Percentiles rank a stretch among this genome's conserved stretches.
These are phyloP conservation scores for Dicaeum eximium DNA, from an alignment of 2,113 vertebrate genomes.

Conservation along the genomic window DNA sequence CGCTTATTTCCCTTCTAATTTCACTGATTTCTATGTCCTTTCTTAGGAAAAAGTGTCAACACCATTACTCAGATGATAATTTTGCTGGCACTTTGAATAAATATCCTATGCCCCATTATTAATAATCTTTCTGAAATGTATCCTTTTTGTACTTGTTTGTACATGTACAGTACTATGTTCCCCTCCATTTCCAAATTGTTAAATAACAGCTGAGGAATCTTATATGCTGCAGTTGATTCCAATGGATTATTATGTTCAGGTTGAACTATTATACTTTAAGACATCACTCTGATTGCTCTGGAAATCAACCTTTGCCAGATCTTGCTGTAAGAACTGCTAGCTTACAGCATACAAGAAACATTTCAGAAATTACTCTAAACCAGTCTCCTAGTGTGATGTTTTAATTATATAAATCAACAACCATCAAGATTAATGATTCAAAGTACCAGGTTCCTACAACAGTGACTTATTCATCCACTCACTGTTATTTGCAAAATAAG, in stretches of 20 bases:
- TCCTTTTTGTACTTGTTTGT: not conserved
- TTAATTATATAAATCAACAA: not conserved
- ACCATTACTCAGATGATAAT: not conserved
- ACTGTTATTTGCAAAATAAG: not conserved
- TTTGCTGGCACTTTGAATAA: not conserved
- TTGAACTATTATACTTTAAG: not conserved
- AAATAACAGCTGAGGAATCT: not conserved
- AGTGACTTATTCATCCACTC: not conserved
- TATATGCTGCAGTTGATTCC: not conserved
- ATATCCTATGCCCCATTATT: not conserved
- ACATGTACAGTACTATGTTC: not conserved
- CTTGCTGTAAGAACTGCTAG: not conserved
- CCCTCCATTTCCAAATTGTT: not conserved
- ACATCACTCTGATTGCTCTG: not conserved
- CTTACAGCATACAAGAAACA: not conserved
- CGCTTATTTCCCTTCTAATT: not conserved
- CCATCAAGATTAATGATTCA: not conserved
- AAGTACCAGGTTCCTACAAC: not conserved
- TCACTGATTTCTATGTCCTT: not conserved
- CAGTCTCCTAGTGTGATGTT: not conserved
- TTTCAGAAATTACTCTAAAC: not conserved
- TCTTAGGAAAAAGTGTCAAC: not conserved
- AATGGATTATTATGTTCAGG: not conserved
- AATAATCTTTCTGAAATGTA: not conserved
- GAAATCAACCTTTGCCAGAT: not conserved